phyloP scores from a whole-genome alignment of 2,113 vertebrate genomes.

The Sterrhoptilus dennistouni region DNA sequence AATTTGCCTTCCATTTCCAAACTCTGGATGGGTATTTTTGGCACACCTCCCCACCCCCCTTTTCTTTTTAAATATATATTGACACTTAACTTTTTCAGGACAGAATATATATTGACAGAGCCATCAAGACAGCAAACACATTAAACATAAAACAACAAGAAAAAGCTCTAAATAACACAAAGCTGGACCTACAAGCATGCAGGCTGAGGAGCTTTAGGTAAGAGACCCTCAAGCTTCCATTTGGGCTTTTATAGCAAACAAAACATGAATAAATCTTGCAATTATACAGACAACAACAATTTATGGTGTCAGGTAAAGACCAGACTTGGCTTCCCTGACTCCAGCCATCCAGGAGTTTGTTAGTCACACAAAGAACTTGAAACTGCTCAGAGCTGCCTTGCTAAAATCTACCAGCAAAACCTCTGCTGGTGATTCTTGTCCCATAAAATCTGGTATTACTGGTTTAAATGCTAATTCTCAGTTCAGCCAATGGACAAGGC shows the following conservation, averaged over 20 bases:
- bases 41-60: neutral
- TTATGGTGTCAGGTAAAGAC: neutral
- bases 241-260: neutral
- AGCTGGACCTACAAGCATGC: neutral
- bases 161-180: conserved; percentile 11
- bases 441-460: neutral
- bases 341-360: neutral
- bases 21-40: neutral
- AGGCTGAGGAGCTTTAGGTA: neutral
- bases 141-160: conserved; percentile 52
- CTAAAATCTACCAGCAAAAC: neutral
- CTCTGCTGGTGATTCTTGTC: neutral
- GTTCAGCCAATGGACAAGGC: neutral
- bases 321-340: neutral
- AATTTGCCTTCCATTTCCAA: conserved; percentile 38
- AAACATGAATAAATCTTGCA: neutral
- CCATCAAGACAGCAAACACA: conserved; percentile 51
- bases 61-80: neutral
- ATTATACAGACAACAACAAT: neutral
- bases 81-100: conserved; percentile 23
- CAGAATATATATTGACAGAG: conserved; percentile 16
- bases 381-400: neutral
- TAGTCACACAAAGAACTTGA: neutral
- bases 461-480: neutral
- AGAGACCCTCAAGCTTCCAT: neutral